A percentile compares a stretch with the other conserved stretches of the same genome.
Evolutionary conservation across 2,888 invertebrate species (phyloP).

Genomic region (Hylaea fasciaria): DNA sequence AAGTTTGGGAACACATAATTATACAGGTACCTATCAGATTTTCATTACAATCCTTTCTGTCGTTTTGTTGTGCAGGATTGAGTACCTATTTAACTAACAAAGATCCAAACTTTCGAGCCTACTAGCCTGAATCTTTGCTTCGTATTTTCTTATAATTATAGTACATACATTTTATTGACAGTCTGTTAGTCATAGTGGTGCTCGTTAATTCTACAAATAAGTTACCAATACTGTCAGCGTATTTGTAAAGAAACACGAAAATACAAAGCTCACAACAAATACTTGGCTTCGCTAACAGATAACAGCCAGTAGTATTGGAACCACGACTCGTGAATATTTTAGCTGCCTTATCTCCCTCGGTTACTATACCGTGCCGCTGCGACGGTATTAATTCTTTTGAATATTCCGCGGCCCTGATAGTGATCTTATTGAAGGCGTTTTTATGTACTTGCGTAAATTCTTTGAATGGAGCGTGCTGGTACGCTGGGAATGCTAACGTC

Average conservation of each 20-base stretch:
- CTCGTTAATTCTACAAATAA: no score
- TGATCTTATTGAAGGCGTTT: slow-evolving; percentile 44
- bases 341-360: slow-evolving; percentile 53
- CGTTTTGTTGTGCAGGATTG: no score
- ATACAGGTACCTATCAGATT: no score
- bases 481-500: slow-evolving; percentile 5
- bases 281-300: slow-evolving; percentile 43
- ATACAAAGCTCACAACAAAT: slow-evolving; percentile 9
- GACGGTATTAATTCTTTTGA: slow-evolving; percentile 56
- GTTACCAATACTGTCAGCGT: no score
- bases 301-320: slow-evolving; percentile 50
- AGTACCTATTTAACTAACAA: no score
- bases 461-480: slow-evolving; percentile 11
- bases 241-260: no score
- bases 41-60: no score
- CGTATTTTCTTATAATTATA: no score
- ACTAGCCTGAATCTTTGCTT: no score
- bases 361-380: slow-evolving; percentile 52
- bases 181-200: no score
- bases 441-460: slow-evolving; percentile 33
- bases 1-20: not conserved
- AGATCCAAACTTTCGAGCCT: no score
- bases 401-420: slow-evolving; percentile 52
- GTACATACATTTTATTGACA: no score
- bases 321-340: slow-evolving; percentile 56